Percentiles rank a stretch among this genome's conserved stretches.
phyloP scores from a whole-genome alignment of 2,888 invertebrate genomes.

The Drosophila emarginata region DNA sequence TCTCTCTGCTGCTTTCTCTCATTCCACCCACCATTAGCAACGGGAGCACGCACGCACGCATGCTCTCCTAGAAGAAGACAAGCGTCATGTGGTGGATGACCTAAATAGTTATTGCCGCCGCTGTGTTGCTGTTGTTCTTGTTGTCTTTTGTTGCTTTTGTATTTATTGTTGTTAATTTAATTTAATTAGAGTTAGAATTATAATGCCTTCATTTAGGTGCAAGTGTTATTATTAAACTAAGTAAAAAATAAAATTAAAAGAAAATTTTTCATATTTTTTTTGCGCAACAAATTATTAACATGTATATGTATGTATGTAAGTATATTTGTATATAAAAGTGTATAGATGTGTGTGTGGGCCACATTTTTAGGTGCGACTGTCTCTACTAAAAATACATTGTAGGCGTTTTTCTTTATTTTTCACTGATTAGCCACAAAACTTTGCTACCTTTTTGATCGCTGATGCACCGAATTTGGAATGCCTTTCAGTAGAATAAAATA shows the following conservation, averaged over 20 bases:
- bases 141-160: slow-evolving; percentile 4
- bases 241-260: background rate
- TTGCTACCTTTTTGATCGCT: background rate
- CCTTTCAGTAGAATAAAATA: background rate
- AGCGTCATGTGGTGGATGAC: slow-evolving; percentile 75
- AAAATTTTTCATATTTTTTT: background rate
- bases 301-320: background rate
- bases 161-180: slow-evolving; percentile 10
- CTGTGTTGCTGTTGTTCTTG: background rate
- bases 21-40: slow-evolving; percentile 13
- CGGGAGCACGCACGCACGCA: slow-evolving; percentile 21
- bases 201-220: background rate
- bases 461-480: background rate
- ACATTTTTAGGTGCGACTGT: slow-evolving; percentile 40
- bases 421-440: slow-evolving; percentile 59
- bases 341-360: slow-evolving; percentile 15
- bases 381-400: slow-evolving; percentile 68
- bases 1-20: slow-evolving; percentile 30
- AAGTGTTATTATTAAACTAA: slow-evolving; percentile 6
- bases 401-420: slow-evolving; percentile 54
- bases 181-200: slow-evolving; percentile 7
- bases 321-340: background rate
- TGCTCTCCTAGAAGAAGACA: slow-evolving; percentile 11
- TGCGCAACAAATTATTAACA: slow-evolving; percentile 10
- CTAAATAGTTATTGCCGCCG: slow-evolving; percentile 50